Percentiles rank a stretch among this genome's conserved stretches.
These are phyloP conservation scores for Morinoia aosen DNA, from an alignment of 2,888 invertebrate genomes.

Conservation along the genomic window DNA sequence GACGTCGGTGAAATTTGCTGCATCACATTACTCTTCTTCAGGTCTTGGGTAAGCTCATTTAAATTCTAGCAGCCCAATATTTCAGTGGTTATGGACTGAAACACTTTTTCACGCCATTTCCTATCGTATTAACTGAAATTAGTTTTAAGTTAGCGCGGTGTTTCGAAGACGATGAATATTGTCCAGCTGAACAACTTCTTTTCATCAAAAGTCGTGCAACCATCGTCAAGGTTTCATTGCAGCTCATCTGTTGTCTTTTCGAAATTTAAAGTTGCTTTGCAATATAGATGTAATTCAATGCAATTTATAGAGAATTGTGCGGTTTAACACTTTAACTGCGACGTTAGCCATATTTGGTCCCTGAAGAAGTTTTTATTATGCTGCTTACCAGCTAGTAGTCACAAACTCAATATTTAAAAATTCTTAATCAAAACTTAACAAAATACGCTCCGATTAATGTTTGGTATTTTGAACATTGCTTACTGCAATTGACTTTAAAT, in stretches of 20 bases:
- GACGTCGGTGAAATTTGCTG: background rate
- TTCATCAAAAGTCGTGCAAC: background rate
- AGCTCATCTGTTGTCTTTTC: background rate
- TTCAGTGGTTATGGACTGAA: background rate
- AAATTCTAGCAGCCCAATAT: background rate
- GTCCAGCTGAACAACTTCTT: background rate
- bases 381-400: too few species aligned
- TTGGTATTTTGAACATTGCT: too few species aligned
- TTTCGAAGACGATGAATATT: background rate
- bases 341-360: too few species aligned
- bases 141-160: background rate
- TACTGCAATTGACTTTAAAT: too few species aligned
- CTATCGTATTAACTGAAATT: background rate
- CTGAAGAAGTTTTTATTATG: too few species aligned
- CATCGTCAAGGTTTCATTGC: background rate
- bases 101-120: background rate
- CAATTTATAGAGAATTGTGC: too few species aligned
- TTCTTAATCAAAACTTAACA: too few species aligned
- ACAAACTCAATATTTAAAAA: too few species aligned
- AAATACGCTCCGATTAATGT: too few species aligned
- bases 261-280: background rate
- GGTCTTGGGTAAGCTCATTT: background rate
- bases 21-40: slow-evolving; percentile 17
- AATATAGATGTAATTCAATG: background rate
- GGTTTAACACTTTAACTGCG: too few species aligned